Evolutionary conservation across 2,797 vertebrate species (phyloP).

Genomic region (Propithecus perrieri): DNA sequence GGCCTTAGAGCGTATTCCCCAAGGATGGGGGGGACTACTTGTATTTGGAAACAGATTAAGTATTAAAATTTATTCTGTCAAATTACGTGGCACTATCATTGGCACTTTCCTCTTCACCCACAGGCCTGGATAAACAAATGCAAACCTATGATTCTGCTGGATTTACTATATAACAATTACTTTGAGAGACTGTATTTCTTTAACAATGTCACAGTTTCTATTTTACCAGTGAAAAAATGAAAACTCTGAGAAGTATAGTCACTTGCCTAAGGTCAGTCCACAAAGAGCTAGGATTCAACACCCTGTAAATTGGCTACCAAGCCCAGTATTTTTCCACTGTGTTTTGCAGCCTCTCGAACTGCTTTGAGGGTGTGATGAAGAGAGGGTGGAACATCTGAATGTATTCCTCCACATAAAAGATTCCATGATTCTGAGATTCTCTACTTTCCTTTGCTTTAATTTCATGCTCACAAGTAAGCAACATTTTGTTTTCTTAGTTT

Average conservation of each 20-base stretch:
- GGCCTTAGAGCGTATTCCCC: not conserved
- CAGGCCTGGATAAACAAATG: not conserved
- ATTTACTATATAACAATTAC: slow-evolving; percentile 1
- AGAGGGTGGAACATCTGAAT: not conserved
- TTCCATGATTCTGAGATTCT: not conserved
- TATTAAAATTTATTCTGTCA: slow-evolving; percentile 7
- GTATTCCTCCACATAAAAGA: not conserved
- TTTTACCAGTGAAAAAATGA: not conserved
- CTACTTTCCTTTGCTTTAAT: slow-evolving; percentile 7
- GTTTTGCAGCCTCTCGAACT: not conserved
- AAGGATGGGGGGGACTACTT: not conserved
- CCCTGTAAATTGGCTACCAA: not conserved
- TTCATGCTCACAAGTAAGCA: not conserved
- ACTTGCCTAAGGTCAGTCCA: not conserved
- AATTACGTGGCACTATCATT: not conserved
- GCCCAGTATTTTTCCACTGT: not conserved
- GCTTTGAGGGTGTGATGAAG: not conserved
- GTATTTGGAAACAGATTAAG: not conserved
- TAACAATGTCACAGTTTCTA: not conserved
- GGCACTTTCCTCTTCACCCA: not conserved
- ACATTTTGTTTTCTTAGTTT: slow-evolving; percentile 5
- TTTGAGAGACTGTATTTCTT: not conserved
- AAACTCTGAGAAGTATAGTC: not conserved
- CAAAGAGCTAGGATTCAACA: slow-evolving; percentile 19
- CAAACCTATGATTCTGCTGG: not conserved